These are phyloP conservation scores for Melanostoma scalare DNA, from an alignment of 2,888 invertebrate species.

Conservation along the genomic window DNA sequence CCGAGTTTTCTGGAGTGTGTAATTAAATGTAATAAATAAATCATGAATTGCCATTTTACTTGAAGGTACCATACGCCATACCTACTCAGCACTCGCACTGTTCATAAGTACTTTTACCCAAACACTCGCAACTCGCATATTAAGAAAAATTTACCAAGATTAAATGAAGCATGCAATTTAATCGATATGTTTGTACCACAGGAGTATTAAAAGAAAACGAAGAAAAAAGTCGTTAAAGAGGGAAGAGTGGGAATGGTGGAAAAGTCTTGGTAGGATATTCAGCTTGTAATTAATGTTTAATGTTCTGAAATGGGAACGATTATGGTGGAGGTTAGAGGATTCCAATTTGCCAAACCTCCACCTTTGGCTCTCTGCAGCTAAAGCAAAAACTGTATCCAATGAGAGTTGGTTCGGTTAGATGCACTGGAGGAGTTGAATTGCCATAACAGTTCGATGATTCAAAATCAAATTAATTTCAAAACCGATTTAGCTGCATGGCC, in stretches of 20 bases:
- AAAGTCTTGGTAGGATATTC: constrained; percentile 25
- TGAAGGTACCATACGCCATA: background rate
- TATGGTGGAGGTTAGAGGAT: constrained; percentile 1
- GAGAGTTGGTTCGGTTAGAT: too few species aligned
- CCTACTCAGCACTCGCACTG: background rate
- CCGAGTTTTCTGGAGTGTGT: constrained; percentile 53
- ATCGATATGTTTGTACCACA: constrained; percentile 16
- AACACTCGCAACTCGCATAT: background rate
- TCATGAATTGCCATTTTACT: constrained; percentile 23
- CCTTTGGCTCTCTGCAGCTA: too few species aligned
- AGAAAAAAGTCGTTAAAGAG: background rate
- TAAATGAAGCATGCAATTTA: constrained; percentile 20
- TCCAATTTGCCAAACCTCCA: background rate
- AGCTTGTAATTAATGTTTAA: constrained; percentile 57
- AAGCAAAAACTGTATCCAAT: too few species aligned
- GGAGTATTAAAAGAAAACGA: background rate
- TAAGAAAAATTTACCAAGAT: constrained; percentile 21
- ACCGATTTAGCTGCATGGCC: too few species aligned
- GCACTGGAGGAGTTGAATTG: too few species aligned
- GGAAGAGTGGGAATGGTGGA: background rate
- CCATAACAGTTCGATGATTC: too few species aligned
- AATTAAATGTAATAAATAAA: constrained; percentile 60
- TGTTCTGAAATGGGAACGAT: constrained; percentile 28
- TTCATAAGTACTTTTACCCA: background rate
- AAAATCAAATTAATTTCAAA: too few species aligned